Conservation (phyloP, 1,140 invertebrate genomes). For the Cyrtorhinus lividipennis region DNA sequence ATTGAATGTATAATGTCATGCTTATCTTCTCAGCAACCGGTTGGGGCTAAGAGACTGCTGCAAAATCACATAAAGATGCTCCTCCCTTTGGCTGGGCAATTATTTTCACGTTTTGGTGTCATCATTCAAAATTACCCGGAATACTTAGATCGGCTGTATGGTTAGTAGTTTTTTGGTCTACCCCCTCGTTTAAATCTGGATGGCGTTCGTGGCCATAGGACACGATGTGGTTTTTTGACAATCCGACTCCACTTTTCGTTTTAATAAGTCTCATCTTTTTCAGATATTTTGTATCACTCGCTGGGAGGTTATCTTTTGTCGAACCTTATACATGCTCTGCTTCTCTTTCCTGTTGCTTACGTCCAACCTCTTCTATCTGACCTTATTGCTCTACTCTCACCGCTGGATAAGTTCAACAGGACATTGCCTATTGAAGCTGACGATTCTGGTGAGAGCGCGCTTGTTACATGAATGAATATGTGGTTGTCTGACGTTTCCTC, state of each 20-base stretch:
- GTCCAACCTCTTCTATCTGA: slow-evolving; percentile 33
- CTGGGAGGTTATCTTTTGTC: slow-evolving; percentile 41
- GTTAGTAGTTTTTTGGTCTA: slow-evolving; percentile 24
- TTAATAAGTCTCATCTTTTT: slow-evolving; percentile 8
- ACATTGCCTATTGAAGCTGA: slow-evolving; percentile 32
- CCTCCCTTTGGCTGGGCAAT: slow-evolving; percentile 34
- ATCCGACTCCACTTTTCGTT: background rate
- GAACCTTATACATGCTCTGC: slow-evolving; percentile 40
- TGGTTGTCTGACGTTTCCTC: slow-evolving; percentile 17
- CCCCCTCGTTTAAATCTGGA: too few species aligned
- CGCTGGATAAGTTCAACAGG: slow-evolving; percentile 39
- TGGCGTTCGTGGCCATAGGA: too few species aligned
- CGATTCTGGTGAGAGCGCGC: slow-evolving; percentile 25
- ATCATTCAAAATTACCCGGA: slow-evolving; percentile 27
- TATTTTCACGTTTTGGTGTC: slow-evolving; percentile 31
- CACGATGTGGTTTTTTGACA: too few species aligned
- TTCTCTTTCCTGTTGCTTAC: slow-evolving; percentile 35
- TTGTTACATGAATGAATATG: too few species aligned
- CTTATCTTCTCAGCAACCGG: background rate
- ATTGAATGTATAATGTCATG: background rate
- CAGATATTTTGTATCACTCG: slow-evolving; percentile 37
- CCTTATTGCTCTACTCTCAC: slow-evolving; percentile 35
- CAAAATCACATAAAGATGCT: slow-evolving; percentile 36
- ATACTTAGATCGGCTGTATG: slow-evolving; percentile 32
- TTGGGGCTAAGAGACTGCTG: slow-evolving; percentile 29